These are phyloP conservation scores for Helicoverpa zea DNA, from an alignment of 1,140 invertebrate genomes.

Conservation along the genomic window DNA sequence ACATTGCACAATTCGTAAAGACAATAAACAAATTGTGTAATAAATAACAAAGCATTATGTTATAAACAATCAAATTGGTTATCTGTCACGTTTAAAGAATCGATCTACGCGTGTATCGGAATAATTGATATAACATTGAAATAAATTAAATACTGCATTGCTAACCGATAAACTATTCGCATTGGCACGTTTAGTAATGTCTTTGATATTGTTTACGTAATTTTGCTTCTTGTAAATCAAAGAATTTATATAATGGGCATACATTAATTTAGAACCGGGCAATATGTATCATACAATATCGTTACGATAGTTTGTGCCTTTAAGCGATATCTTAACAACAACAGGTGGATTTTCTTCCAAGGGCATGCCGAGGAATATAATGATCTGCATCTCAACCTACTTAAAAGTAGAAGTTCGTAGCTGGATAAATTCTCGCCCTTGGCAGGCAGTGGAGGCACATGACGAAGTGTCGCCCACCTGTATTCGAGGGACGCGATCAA, in stretches of 20 bases:
- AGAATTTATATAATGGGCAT: too few species aligned
- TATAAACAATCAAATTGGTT: conserved; percentile 34
- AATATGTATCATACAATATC: too few species aligned
- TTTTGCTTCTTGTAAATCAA: neutral
- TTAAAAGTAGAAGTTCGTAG: neutral
- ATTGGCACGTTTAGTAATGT: conserved; percentile 63
- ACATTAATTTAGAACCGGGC: too few species aligned
- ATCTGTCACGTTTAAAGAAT: neutral
- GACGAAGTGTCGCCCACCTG: conserved; percentile 11
- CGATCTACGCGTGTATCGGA: conserved; percentile 6
- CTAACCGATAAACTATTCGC: conserved; percentile 41
- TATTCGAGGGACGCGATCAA: neutral
- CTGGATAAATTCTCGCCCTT: neutral
- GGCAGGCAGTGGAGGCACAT: neutral
- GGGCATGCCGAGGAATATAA: too few species aligned
- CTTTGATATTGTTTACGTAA: neutral
- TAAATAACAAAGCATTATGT: neutral
- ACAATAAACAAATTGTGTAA: conserved; percentile 6
- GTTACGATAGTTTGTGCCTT: too few species aligned
- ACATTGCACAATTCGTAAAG: conserved; percentile 19
- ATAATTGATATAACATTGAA: conserved; percentile 6
- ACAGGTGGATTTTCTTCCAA: too few species aligned
- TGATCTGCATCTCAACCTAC: neutral
- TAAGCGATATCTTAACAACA: too few species aligned
- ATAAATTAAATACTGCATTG: conserved; percentile 49